phyloP scores from a whole-genome alignment of 2,797 vertebrate genomes.

The Pipistrellus nathusii region DNA sequence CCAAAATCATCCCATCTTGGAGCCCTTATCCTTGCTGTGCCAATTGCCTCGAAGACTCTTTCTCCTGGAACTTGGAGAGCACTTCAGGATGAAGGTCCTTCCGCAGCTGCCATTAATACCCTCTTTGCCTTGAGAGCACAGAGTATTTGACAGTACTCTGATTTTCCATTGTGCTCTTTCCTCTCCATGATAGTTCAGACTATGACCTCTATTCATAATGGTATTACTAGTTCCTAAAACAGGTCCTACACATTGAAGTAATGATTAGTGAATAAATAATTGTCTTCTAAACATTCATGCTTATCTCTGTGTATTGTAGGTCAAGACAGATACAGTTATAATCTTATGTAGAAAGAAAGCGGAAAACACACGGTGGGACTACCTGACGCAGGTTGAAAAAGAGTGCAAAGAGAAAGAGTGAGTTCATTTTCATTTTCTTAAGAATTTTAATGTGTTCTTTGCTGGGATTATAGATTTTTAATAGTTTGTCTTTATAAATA shows the following conservation, averaged over 20 bases:
- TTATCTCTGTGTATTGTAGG: slow-evolving; percentile 83
- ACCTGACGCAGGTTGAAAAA: slow-evolving; percentile 95
- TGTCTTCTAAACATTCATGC: neutral
- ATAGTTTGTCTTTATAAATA: neutral
- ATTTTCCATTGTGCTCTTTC: neutral
- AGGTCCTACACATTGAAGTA: neutral
- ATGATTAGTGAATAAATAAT: neutral
- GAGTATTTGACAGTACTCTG: neutral
- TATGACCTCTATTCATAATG: neutral
- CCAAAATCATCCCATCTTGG: neutral
- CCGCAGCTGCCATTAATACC: neutral
- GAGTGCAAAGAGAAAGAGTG: slow-evolving; percentile 98
- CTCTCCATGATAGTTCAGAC: neutral
- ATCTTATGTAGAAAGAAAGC: slow-evolving; percentile 96
- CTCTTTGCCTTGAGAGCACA: neutral
- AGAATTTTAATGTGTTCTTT: slow-evolving; percentile 1
- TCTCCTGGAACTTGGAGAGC: neutral
- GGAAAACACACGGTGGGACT: slow-evolving; percentile 94
- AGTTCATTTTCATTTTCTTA: slow-evolving; percentile 83
- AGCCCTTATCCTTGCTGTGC: neutral
- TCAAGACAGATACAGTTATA: slow-evolving; percentile 96
- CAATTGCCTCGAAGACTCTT: neutral
- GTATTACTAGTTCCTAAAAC: neutral
- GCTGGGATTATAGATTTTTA: neutral
- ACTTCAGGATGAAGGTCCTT: neutral